Conservation (phyloP, 2,888 invertebrate genomes). For the Argynnis bischoffii region DNA sequence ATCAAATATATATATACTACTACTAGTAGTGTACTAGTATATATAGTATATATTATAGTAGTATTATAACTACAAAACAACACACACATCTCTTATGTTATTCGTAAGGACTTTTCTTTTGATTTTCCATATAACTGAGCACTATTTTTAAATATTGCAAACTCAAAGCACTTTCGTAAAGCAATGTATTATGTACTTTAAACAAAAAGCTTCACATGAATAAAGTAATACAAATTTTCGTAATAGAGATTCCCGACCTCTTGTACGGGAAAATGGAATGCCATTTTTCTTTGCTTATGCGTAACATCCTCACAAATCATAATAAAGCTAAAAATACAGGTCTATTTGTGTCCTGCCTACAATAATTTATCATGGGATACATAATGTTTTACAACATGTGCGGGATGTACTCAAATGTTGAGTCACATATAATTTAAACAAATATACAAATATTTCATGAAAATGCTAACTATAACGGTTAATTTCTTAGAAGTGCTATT, state of each 20-base stretch:
- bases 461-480: no score
- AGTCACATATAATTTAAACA: no score
- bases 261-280: constrained; percentile 24
- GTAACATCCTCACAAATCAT: constrained; percentile 36
- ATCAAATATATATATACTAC: no score
- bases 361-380: constrained; percentile 23
- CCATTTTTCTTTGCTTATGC: constrained; percentile 33
- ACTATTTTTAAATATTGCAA: no score
- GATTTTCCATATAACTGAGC: no score
- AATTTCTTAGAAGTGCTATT: no score
- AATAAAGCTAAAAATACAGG: constrained; percentile 36
- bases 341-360: constrained; percentile 26
- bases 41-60: no score
- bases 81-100: no score
- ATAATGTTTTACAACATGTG: background rate
- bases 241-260: constrained; percentile 14
- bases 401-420: background rate
- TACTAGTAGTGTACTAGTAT: no score
- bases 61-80: no score
- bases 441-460: no score
- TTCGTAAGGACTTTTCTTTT: no score
- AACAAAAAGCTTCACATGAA: constrained; percentile 9
- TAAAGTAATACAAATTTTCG: constrained; percentile 22
- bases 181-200: background rate
- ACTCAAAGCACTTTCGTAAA: background rate